Percentiles rank a stretch among this genome's conserved stretches.
phyloP scores from a whole-genome alignment of 1,140 invertebrate genomes.

The Pseudomyrmex flavicornis region DNA sequence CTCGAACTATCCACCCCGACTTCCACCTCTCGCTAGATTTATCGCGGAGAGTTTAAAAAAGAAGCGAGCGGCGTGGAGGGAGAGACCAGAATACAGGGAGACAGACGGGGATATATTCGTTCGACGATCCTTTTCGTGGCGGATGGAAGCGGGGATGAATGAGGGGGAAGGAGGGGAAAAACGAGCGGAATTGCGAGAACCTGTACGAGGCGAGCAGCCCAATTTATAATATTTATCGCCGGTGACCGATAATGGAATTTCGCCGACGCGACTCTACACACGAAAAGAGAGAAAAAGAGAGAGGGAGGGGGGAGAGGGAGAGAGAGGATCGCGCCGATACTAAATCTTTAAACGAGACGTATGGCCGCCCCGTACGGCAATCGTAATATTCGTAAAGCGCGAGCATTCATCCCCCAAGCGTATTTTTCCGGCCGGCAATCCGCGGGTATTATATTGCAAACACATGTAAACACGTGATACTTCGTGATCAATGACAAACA shows the following conservation, averaged over 20 bases:
- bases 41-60: slow-evolving; percentile 76
- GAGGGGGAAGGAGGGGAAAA: slow-evolving; percentile 14
- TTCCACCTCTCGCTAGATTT: slow-evolving; percentile 73
- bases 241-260: slow-evolving; percentile 83
- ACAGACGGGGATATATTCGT: slow-evolving; percentile 67
- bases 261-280: slow-evolving; percentile 61
- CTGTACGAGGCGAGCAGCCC: slow-evolving; percentile 55
- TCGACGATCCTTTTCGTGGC: slow-evolving; percentile 62
- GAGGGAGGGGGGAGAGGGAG: no score
- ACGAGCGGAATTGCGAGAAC: slow-evolving; percentile 29
- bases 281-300: slow-evolving; percentile 7
- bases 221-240: slow-evolving; percentile 84
- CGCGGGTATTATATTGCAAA: neutral
- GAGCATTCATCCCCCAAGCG: neutral
- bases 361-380: slow-evolving; percentile 52
- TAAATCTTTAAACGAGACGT: slow-evolving; percentile 72
- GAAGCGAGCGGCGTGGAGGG: neutral
- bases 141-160: slow-evolving; percentile 50
- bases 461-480: slow-evolving; percentile 2
- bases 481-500: neutral
- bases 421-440: slow-evolving; percentile 1
- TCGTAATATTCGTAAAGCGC: slow-evolving; percentile 69
- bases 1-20: slow-evolving; percentile 74
- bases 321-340: slow-evolving; percentile 25
- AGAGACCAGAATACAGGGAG: slow-evolving; percentile 51